A percentile compares a stretch with the other conserved stretches of the same genome.
Conservation (phyloP, 2,888 invertebrate species). For the Danaus chrysippus region DNA sequence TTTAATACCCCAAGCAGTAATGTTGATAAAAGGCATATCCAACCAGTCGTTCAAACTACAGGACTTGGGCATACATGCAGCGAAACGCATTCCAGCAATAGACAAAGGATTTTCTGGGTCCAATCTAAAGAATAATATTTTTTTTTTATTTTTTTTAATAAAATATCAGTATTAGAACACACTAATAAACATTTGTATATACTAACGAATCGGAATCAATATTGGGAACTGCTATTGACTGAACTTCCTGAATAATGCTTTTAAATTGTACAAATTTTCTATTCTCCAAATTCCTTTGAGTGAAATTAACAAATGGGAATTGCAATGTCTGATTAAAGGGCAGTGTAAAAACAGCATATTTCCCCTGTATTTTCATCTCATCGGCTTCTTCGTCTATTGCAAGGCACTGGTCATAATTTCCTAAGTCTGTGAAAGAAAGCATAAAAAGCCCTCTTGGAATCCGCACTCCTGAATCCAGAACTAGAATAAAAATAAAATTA, state of each 20-base stretch:
- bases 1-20: constrained; percentile 36
- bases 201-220: not conserved
- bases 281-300: constrained; percentile 7
- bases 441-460: constrained; percentile 42
- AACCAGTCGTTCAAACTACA: constrained; percentile 53
- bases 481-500: constrained; percentile 28
- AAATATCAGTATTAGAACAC: constrained; percentile 9
- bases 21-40: constrained; percentile 37
- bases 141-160: not conserved
- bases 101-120: constrained; percentile 21
- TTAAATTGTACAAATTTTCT: constrained; percentile 15
- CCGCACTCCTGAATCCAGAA: constrained; percentile 44
- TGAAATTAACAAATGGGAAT: constrained; percentile 23
- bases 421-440: constrained; percentile 41
- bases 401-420: constrained; percentile 48
- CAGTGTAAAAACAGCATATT: constrained; percentile 47
- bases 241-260: constrained; percentile 13
- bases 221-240: constrained; percentile 10
- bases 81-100: constrained; percentile 38
- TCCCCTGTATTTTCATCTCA: constrained; percentile 42
- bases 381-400: constrained; percentile 34
- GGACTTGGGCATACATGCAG: constrained; percentile 56
- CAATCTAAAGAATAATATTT: constrained; percentile 22
- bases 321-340: constrained; percentile 38
- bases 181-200: not conserved